Evolutionary conservation across 2,888 invertebrate species (phyloP).

Genomic region (Nephrotoma guestfalica): DNA sequence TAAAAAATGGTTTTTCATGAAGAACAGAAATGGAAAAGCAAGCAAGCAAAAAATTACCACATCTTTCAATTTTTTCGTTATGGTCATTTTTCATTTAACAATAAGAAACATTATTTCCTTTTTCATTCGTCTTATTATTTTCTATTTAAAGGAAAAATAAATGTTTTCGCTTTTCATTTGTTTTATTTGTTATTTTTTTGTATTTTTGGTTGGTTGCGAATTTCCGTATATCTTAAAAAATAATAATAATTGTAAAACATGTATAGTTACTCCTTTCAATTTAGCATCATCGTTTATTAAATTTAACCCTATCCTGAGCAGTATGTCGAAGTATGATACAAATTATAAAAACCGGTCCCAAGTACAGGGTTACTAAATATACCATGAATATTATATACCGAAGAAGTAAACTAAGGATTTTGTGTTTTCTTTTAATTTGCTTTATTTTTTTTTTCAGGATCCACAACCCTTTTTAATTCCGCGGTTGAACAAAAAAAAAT

Average conservation of each 20-base stretch:
- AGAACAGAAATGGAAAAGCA: not conserved
- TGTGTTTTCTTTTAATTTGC: not conserved
- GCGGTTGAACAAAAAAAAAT: not conserved
- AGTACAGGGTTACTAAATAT: not conserved
- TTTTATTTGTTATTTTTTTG: not conserved
- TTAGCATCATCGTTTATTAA: not conserved
- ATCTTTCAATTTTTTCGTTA: not conserved
- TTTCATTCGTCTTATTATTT: not conserved
- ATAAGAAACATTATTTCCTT: not conserved
- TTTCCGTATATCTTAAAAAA: not conserved
- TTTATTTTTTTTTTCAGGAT: not conserved
- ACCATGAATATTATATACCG: not conserved
- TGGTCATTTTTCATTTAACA: not conserved
- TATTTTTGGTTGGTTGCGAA: not conserved
- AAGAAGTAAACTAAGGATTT: not conserved
- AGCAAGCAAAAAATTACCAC: not conserved
- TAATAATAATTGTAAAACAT: not conserved
- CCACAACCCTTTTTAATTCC: not conserved
- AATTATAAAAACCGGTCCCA: not conserved
- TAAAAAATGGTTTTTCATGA: not conserved
- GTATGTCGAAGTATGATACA: not conserved
- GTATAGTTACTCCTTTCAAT: not conserved
- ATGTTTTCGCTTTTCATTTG: not conserved
- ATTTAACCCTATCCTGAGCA: not conserved
- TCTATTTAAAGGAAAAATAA: not conserved